Conservation (phyloP, 2,113 vertebrate species). For the Gopherus evgoodei region DNA sequence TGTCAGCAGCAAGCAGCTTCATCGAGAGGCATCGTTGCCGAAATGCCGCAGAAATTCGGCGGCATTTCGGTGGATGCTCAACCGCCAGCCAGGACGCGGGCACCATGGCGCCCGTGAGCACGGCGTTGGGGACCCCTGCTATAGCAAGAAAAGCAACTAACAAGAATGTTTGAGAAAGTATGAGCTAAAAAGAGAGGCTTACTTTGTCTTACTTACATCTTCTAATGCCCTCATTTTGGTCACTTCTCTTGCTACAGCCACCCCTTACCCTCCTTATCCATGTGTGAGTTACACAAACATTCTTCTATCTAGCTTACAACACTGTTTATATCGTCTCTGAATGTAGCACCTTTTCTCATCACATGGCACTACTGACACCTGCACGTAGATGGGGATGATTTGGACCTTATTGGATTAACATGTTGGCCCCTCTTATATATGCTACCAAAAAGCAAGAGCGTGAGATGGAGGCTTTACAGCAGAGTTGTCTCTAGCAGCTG, state of each 20-base stretch:
- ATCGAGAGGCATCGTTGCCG: too few relatives aligned
- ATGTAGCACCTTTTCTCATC: fast-evolving
- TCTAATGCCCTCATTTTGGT: not conserved
- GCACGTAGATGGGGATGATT: fast-evolving
- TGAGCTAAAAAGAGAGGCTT: not conserved
- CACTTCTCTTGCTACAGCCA: not conserved
- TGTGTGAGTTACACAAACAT: not conserved
- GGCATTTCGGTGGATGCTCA: too few relatives aligned
- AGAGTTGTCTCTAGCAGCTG: not conserved
- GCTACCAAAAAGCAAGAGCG: not conserved
- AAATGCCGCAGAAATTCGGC: too few relatives aligned
- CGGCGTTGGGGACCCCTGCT: too few relatives aligned
- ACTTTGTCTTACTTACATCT: not conserved
- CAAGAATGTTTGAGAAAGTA: not conserved
- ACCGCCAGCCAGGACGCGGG: too few relatives aligned
- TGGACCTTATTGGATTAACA: not conserved
- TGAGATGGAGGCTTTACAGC: not conserved
- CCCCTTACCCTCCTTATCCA: not conserved
- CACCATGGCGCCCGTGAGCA: too few relatives aligned
- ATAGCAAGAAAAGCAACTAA: not conserved
- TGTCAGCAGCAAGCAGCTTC: too few relatives aligned
- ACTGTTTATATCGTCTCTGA: not conserved
- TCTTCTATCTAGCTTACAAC: not conserved
- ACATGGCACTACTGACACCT: fast-evolving
- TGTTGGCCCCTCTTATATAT: not conserved